Conservation (phyloP, 2,113 vertebrate species). For the Chaetura pelagica region DNA sequence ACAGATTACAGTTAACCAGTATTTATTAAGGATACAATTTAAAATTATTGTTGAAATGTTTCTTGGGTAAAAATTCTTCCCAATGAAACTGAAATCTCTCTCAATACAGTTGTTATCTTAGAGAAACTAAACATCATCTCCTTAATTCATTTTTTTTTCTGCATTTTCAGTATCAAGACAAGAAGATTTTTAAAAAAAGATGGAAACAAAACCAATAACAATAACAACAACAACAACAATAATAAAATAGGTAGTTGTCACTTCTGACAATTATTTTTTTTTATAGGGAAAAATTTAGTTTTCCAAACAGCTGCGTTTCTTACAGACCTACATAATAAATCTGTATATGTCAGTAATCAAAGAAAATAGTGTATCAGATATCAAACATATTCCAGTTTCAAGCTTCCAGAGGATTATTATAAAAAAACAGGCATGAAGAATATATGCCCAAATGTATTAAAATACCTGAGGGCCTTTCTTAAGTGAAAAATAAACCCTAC, state of each 20-base stretch:
- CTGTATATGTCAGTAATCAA: not conserved
- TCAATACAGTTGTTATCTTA: not conserved
- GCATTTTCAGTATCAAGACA: not conserved
- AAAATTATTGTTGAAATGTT: not conserved
- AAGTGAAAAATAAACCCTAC: not conserved
- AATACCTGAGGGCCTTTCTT: not conserved
- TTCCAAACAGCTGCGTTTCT: not conserved
- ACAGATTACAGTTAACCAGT: not conserved
- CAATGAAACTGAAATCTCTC: not conserved
- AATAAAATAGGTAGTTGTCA: not conserved
- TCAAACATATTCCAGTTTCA: slow-evolving; percentile 9
- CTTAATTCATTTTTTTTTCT: not conserved
- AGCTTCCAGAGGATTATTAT: not conserved
- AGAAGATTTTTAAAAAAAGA: not conserved
- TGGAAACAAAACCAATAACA: not conserved
- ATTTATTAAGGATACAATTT: not conserved
- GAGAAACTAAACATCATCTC: not conserved
- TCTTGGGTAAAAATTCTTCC: not conserved
- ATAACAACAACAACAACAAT: not conserved
- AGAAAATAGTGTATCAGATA: not conserved
- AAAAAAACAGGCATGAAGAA: slow-evolving; percentile 8
- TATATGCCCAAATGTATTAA: not conserved
- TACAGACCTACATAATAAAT: not conserved
- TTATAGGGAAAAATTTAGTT: not conserved
- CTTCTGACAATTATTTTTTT: not conserved